Conservation (phyloP, 2,113 vertebrate genomes). For the Numida meleagris region DNA sequence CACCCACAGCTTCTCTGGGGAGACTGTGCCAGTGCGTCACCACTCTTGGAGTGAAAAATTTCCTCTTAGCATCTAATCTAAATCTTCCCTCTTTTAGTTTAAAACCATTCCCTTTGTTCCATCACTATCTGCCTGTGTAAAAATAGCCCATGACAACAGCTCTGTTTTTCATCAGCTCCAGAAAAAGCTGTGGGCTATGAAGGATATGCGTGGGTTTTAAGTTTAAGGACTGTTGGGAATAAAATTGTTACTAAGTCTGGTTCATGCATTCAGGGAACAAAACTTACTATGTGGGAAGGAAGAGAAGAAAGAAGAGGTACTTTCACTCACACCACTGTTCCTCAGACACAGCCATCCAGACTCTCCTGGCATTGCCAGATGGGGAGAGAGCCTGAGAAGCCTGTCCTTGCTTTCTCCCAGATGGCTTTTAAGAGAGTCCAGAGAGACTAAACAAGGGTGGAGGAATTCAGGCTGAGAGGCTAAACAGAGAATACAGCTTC, state of each 20-base stretch:
- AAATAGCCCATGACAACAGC: constrained; percentile 45
- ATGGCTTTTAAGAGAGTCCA: constrained; percentile 20
- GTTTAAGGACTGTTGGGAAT: not conserved
- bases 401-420: constrained; percentile 5
- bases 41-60: not conserved
- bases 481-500: not conserved
- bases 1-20: not conserved
- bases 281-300: not conserved
- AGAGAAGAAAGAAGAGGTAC: constrained; percentile 1
- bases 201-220: not conserved
- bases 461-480: not conserved
- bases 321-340: not conserved
- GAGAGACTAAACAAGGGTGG: constrained; percentile 33
- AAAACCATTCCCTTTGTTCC: not conserved
- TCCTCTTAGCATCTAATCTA: not conserved
- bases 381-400: not conserved
- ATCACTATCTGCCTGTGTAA: not conserved
- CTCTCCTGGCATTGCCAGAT: not conserved
- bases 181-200: not conserved
- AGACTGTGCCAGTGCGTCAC: not conserved
- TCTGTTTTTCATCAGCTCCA: constrained; percentile 19
- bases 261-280: not conserved
- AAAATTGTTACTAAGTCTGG: not conserved
- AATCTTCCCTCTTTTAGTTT: not conserved
- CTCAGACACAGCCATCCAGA: not conserved